phyloP scores from a whole-genome alignment of 2,888 invertebrate species.

The Parnassius orleans region DNA sequence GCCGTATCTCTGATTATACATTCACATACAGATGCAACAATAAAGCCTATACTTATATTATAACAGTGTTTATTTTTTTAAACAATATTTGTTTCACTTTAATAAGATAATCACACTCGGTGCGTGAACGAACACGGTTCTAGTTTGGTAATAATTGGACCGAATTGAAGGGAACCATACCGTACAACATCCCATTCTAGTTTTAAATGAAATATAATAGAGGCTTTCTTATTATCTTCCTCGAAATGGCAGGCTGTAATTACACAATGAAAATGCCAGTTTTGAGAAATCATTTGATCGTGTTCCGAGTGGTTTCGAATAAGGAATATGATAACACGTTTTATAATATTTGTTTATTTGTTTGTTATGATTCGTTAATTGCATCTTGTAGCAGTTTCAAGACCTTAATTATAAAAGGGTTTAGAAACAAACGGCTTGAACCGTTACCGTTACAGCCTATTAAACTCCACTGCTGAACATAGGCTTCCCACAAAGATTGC shows the following conservation, averaged over 20 bases:
- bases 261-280: slow-evolving; percentile 7
- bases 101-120: slow-evolving; percentile 16
- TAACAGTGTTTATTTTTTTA: slow-evolving; percentile 2
- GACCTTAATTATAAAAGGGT: too few species aligned
- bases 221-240: slow-evolving; percentile 16
- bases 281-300: slow-evolving; percentile 4
- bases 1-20: too few species aligned
- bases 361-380: too few species aligned
- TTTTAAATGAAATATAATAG: slow-evolving; percentile 21
- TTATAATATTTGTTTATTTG: slow-evolving; percentile 6
- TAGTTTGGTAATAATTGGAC: slow-evolving; percentile 17
- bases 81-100: slow-evolving; percentile 19
- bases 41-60: too few species aligned
- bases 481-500: too few species aligned
- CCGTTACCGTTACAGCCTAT: too few species aligned
- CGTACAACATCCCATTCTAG: slow-evolving; percentile 4
- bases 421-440: too few species aligned
- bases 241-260: slow-evolving; percentile 12
- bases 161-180: slow-evolving; percentile 10
- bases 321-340: slow-evolving; percentile 6
- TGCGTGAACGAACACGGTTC: slow-evolving; percentile 1
- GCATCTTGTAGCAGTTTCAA: too few species aligned
- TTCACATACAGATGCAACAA: too few species aligned
- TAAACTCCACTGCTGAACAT: too few species aligned
- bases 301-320: not conserved